phyloP scores from a whole-genome alignment of 1,140 invertebrate species.

The Monochamus saltuarius region DNA sequence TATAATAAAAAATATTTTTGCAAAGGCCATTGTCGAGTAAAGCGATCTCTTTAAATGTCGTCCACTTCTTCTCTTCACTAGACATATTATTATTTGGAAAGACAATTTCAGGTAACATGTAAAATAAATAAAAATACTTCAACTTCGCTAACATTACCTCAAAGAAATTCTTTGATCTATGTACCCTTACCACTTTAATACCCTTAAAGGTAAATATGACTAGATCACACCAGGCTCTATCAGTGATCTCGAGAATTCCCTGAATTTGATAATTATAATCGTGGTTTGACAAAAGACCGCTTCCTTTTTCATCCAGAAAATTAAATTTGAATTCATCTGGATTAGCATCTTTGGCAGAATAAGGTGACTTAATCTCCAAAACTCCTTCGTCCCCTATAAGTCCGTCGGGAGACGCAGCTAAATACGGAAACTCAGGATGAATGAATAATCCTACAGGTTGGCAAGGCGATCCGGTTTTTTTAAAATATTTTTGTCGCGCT shows the following conservation, averaged over 20 bases:
- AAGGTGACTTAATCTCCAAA: not conserved
- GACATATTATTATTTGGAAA: too few relatives aligned
- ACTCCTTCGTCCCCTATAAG: not conserved
- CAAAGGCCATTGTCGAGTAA: too few relatives aligned
- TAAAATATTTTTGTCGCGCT: too few relatives aligned
- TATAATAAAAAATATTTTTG: too few relatives aligned
- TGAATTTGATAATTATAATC: conserved; percentile 1
- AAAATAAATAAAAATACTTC: too few relatives aligned
- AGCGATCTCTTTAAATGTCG: too few relatives aligned
- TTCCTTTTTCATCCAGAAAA: not conserved
- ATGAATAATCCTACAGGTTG: not conserved
- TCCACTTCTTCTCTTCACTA: too few relatives aligned
- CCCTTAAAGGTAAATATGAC: not conserved
- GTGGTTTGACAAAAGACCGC: not conserved
- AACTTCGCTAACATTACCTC: not conserved
- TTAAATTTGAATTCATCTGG: not conserved
- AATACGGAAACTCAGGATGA: too few relatives aligned
- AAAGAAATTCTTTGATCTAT: not conserved
- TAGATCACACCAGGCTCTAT: too few relatives aligned
- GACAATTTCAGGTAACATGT: too few relatives aligned
- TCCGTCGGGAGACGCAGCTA: not conserved
- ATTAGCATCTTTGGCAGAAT: not conserved
- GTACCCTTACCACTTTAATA: not conserved
- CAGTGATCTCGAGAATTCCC: too few relatives aligned
- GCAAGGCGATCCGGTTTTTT: too few relatives aligned